These are phyloP conservation scores for Romanogobio albipinnatus DNA, from an alignment of 2,113 vertebrate genomes.

Conservation along the genomic window DNA sequence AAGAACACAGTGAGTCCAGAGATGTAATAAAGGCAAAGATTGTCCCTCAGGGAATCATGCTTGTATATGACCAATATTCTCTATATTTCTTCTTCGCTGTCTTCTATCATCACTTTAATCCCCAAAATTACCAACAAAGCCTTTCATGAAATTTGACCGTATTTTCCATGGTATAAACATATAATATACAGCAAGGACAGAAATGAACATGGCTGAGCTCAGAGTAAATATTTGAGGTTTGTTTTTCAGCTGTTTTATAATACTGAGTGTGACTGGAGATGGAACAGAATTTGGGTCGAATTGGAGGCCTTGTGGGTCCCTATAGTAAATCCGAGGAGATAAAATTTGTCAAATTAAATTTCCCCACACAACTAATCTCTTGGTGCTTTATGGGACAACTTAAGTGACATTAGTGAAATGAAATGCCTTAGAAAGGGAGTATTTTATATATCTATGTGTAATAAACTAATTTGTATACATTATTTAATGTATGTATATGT, in stretches of 20 bases:
- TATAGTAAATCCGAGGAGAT: conserved; percentile 29
- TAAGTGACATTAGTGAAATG: background rate
- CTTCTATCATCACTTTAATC: conserved; percentile 53
- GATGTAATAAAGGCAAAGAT: conserved; percentile 49
- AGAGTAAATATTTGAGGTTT: conserved; percentile 54
- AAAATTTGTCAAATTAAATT: conserved; percentile 23
- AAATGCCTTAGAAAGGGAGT: too few species aligned
- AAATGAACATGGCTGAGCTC: conserved; percentile 44
- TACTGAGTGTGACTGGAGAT: conserved; percentile 45
- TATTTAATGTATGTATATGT: too few species aligned
- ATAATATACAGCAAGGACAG: conserved; percentile 30
- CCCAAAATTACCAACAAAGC: conserved; percentile 51
- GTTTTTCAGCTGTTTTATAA: conserved; percentile 39
- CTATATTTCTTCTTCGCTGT: conserved; percentile 38
- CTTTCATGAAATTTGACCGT: conserved; percentile 45
- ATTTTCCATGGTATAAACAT: conserved; percentile 48
- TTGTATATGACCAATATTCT: conserved; percentile 41
- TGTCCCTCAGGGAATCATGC: conserved; percentile 38
- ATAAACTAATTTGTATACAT: too few species aligned
- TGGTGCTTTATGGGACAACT: background rate
- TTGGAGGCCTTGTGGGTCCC: conserved; percentile 28
- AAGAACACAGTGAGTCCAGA: conserved; percentile 29
- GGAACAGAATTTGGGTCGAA: conserved; percentile 12
- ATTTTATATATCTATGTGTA: too few species aligned
- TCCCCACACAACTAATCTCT: background rate